Evolutionary conservation across 1,140 invertebrate species (phyloP).

Genomic region (Magallana angulata): DNA sequence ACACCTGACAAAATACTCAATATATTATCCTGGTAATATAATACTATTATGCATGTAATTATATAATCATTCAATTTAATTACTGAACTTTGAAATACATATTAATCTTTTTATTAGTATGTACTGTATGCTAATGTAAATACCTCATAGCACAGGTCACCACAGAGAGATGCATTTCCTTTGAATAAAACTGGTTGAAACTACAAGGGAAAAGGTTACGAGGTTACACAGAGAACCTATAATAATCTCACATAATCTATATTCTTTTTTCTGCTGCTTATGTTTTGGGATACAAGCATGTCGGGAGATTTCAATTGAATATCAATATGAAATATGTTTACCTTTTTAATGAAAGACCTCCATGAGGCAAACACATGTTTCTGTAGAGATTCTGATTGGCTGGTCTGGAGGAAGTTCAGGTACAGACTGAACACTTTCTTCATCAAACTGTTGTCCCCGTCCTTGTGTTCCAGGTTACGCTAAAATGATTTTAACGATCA

Average conservation of each 20-base stretch:
- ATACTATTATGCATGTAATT: not conserved
- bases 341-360: slow-evolving; percentile 93
- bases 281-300: too few relatives aligned
- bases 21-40: not conserved
- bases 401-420: slow-evolving; percentile 90
- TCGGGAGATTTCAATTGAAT: not conserved
- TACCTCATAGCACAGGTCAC: slow-evolving; percentile 89
- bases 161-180: slow-evolving; percentile 91
- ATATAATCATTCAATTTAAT: not conserved
- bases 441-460: slow-evolving; percentile 88
- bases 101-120: not conserved
- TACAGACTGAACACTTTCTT: slow-evolving; percentile 90
- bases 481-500: slow-evolving; percentile 65
- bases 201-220: slow-evolving; percentile 66
- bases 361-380: slow-evolving; percentile 94
- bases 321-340: slow-evolving; percentile 65
- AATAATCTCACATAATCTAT: too few relatives aligned
- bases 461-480: slow-evolving; percentile 83
- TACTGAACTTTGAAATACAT: too few relatives aligned
- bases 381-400: slow-evolving; percentile 93
- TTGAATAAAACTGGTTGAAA: slow-evolving; percentile 77
- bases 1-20: slow-evolving; percentile 63
- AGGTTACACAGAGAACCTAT: too few relatives aligned
- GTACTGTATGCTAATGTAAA: not conserved
- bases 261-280: too few relatives aligned